phyloP scores from a whole-genome alignment of 2,888 invertebrate genomes.

The Ichneumon xanthorius region DNA sequence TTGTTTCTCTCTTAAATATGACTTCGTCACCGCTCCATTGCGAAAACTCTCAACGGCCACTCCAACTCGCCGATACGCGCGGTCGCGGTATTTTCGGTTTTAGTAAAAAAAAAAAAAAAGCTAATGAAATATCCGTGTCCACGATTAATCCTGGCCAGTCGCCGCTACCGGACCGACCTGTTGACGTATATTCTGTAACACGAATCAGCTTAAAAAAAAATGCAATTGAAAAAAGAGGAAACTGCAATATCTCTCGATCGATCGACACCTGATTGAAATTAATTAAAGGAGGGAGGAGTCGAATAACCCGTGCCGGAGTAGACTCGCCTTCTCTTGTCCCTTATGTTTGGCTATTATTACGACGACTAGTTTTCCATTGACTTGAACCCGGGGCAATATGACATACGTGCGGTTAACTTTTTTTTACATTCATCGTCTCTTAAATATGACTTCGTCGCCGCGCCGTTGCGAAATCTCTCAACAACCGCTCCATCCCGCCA shows the following conservation, averaged over 20 bases:
- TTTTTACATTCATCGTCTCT: constrained; percentile 11
- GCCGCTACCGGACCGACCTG: too few species aligned
- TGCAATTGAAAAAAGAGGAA: constrained; percentile 10
- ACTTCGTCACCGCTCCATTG: constrained; percentile 52
- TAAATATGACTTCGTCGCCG: constrained; percentile 40
- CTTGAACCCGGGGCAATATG: constrained; percentile 60
- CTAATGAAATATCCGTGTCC: too few species aligned
- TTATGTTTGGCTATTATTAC: constrained; percentile 42
- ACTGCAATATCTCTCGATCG: constrained; percentile 34
- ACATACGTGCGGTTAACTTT: constrained; percentile 58
- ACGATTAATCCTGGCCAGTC: too few species aligned
- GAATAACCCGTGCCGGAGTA: background rate
- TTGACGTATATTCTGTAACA: too few species aligned
- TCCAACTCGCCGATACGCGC: constrained; percentile 31
- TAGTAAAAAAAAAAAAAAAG: constrained; percentile 14
- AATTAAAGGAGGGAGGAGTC: constrained; percentile 33
- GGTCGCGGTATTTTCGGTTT: constrained; percentile 61
- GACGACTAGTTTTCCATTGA: constrained; percentile 50
- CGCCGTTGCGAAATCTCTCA: constrained; percentile 61
- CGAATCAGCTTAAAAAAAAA: too few species aligned
- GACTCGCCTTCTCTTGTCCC: constrained; percentile 21
- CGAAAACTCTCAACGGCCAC: constrained; percentile 56
- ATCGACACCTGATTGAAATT: constrained; percentile 17
- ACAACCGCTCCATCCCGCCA: constrained; percentile 23
- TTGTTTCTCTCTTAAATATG: constrained; percentile 21